Evolutionary conservation across 2,797 vertebrate genomes (phyloP), one percentile per base, ranked within the genome.

Genomic region (Decapterus maruadsi): DNA sequence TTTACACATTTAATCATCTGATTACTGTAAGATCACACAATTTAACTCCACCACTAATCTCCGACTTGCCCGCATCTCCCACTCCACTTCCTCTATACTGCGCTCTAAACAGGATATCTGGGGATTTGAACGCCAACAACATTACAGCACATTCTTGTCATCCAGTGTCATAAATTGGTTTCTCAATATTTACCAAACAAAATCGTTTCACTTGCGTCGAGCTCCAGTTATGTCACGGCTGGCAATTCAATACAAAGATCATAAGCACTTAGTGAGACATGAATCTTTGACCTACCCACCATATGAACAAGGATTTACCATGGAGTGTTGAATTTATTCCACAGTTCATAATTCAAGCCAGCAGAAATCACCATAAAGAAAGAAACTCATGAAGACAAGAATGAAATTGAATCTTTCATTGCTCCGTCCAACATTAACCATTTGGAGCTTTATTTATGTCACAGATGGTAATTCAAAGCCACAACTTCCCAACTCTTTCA

Each of bases 91-190:
- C 76, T 74, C 72, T 80, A 75, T 48, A 67, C 56, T 70, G 53
- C 70, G 34, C 72, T 66, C 56, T 68, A 75, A 86, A 88, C 58
- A 77, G 45, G 55, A 54, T 62, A 31, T 54, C 57, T 87, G 81
- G 82, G 84, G 85, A 82, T 89, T 81, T 6, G 69, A 84, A 91
- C 81, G 62, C 38, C 78, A 80, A 88, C 85, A 87, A 74, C 60
- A 74, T 78, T 26, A 26, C n/a, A n/a, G n/a, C 78, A 31, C 31
- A 34, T 34, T 34, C 67, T 71, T 42, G 45, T 82, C 73, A 61
- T 68, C 68, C 54, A 54, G 68, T 75, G 81, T 63, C 72, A 86
- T 86, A 82, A 90, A 88, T 53, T 58, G 62, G 42, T 87, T 86
- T 77, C 43, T 78, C 34, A 87, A 74, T 80, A 73, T 88, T 90